Conservation (phyloP, 1,140 invertebrate species). For the Potamilus streckersoni region DNA sequence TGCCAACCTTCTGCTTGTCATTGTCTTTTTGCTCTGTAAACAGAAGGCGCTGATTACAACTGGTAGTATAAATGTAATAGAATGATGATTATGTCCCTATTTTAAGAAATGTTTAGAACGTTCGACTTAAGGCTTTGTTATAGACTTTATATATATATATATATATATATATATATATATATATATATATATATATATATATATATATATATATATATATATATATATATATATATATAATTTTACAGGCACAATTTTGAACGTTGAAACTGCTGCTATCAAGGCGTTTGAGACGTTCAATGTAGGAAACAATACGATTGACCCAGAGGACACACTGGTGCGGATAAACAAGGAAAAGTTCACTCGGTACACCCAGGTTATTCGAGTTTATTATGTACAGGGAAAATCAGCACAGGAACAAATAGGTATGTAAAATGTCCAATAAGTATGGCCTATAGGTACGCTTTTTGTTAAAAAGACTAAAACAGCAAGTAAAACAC, state of each 20-base stretch:
- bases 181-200: constrained; percentile 12
- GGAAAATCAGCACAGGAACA: constrained; percentile 27
- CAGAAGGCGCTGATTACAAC: too few species aligned
- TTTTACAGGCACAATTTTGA: constrained; percentile 4
- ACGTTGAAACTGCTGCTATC: constrained; percentile 33
- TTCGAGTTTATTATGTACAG: constrained; percentile 35
- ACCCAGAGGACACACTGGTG: constrained; percentile 40
- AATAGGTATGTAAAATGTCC: constrained; percentile 19
- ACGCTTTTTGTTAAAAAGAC: too few species aligned
- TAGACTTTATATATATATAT: neutral
- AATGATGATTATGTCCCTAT: too few species aligned
- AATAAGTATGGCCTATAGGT: neutral
- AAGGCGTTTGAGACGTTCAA: constrained; percentile 28
- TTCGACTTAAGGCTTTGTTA: constrained; percentile 30
- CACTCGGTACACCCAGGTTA: constrained; percentile 29
- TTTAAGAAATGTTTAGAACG: constrained; percentile 25
- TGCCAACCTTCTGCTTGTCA: too few species aligned
- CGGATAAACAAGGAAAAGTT: constrained; percentile 21
- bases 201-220: constrained; percentile 24
- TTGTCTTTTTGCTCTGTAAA: too few species aligned
- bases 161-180: constrained; percentile 4
- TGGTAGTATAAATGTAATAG: too few species aligned
- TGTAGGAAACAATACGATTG: neutral
- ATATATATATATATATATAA: neutral
- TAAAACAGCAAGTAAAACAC: too few species aligned